Conservation (phyloP, 2,113 vertebrate species). For the Sprattus sprattus region DNA sequence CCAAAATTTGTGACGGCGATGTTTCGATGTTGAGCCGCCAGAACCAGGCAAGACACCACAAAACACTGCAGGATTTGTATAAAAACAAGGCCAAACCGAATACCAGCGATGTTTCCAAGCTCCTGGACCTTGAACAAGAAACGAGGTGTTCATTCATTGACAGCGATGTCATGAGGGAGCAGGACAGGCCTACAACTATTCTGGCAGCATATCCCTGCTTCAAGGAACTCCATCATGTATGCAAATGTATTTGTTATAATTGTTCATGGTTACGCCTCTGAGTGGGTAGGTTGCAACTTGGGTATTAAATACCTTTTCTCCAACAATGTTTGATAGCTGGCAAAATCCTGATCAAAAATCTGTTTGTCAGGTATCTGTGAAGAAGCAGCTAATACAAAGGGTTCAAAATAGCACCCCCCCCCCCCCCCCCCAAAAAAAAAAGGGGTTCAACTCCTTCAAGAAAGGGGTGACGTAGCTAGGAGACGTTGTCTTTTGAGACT, state of each 20-base stretch:
- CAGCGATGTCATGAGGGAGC: slow-evolving; percentile 38
- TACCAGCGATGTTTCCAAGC: slow-evolving; percentile 31
- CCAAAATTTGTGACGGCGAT: no score
- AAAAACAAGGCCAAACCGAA: slow-evolving; percentile 35
- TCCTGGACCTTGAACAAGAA: slow-evolving; percentile 40
- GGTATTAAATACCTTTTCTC: no score
- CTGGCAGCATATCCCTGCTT: slow-evolving; percentile 36
- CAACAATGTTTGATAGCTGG: no score
- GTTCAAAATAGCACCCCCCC: slow-evolving; percentile 40
- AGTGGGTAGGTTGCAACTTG: slow-evolving; percentile 41
- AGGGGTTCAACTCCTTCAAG: background rate
- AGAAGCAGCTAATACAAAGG: slow-evolving; percentile 43
- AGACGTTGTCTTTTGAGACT: slow-evolving; percentile 28
- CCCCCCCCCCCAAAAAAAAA: slow-evolving; percentile 21
- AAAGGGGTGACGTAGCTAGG: slow-evolving; percentile 29
- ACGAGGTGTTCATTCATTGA: slow-evolving; percentile 36
- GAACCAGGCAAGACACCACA: slow-evolving; percentile 38
- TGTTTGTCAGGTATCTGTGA: slow-evolving; percentile 43
- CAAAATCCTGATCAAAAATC: background rate
- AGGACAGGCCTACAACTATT: slow-evolving; percentile 33
- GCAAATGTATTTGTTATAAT: slow-evolving; percentile 30
- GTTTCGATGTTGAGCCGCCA: no score
- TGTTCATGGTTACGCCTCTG: no score
- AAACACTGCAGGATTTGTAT: slow-evolving; percentile 39
- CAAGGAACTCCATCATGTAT: slow-evolving; percentile 45